Evolutionary conservation across 2,797 vertebrate genomes (phyloP), one percentile per base, ranked within the genome.

Genomic region (Tauraco hartlaubi): DNA sequence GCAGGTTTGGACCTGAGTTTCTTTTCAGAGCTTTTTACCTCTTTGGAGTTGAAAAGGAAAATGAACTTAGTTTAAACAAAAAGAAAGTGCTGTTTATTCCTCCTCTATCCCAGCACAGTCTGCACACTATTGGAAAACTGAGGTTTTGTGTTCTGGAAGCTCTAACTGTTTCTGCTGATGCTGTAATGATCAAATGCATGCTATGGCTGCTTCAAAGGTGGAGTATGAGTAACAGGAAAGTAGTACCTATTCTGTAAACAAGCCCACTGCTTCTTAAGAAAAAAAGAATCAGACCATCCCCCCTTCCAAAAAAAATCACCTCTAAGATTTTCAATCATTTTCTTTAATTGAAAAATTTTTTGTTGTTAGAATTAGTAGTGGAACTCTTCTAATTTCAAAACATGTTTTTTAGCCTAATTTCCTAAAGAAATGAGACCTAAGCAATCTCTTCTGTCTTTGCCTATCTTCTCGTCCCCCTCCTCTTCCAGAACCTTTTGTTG

Each of bases 161-260:
- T 71, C 1, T 67, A 59, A 69, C 43, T 67, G 68, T 94, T 83
- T 91, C 75, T 94, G 37, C 48, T 92, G n/a, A 82, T 55, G 37
- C 44, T 84, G 69, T 72, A 13, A 43, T 52, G 13, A 58, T 76
- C 12, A 3, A 61, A 5, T 71, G 71, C 41, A 59, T 86, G 44
- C 63, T 67, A 5, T 79, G 91, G 92, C 75, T 79, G 15, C 20
- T 91, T 96, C 91, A 80, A 75, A 49, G 52, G 33, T 94, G 93
- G 92, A n/a, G 52, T 63, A 3, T 85, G 95, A 92, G 91, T 95
- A 97, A 94, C 91, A 91, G 56, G 78, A 85, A 74, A 29, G 44
- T 76, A 59, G 80, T 44, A 25, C 25, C 28, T 87, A 3, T 41
- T 73, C 49, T 67, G 35, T 85, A 44, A 85, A 76, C 20, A 59